Evolutionary conservation across 2,113 vertebrate species (phyloP).

Genomic region (Meleagris gallopavo): DNA sequence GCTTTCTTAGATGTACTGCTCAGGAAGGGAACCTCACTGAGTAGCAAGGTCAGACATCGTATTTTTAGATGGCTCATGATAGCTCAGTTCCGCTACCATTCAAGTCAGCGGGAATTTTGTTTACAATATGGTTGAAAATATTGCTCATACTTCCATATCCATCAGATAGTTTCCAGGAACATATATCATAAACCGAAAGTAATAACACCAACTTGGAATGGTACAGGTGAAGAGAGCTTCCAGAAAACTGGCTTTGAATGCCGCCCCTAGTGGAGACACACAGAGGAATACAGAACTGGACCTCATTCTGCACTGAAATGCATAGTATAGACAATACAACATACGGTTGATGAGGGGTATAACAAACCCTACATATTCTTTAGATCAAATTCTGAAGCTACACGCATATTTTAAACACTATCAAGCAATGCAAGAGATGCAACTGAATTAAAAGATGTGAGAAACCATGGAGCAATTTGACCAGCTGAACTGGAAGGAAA

Average conservation of each 20-base stretch:
- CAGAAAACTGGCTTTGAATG: not conserved
- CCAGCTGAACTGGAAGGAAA: not conserved
- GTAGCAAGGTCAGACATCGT: not conserved
- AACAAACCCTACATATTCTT: not conserved
- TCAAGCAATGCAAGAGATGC: not conserved
- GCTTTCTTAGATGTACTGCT: not conserved
- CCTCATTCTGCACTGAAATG: not conserved
- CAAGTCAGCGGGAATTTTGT: not conserved
- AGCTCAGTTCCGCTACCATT: not conserved
- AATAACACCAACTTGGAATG: not conserved
- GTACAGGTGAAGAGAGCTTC: constrained; percentile 16
- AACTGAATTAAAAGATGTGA: not conserved
- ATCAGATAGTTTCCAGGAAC: not conserved
- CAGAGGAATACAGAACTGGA: not conserved
- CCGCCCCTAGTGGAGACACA: constrained; percentile 20
- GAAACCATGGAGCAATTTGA: not conserved
- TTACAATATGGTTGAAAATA: not conserved
- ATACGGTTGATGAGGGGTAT: not conserved
- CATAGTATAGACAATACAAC: not conserved
- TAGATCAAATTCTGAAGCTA: not conserved
- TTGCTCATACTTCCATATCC: not conserved
- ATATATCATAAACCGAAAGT: not conserved
- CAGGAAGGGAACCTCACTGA: not conserved
- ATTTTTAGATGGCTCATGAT: not conserved
- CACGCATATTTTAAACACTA: not conserved